phyloP scores from a whole-genome alignment of 2,888 invertebrate genomes.

The Eucera pruinosa region DNA sequence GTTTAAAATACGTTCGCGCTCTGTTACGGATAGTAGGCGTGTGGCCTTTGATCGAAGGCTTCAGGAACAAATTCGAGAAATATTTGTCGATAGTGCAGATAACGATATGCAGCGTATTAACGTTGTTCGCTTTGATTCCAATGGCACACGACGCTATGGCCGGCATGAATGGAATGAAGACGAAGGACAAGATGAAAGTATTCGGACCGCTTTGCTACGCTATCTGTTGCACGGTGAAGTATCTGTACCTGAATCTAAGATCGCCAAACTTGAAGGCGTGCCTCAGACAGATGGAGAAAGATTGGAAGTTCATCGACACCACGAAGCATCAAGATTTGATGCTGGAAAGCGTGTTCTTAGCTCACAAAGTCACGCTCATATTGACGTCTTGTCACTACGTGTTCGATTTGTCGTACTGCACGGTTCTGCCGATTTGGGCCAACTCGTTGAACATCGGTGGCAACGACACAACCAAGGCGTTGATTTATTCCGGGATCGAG shows the following conservation, averaged over 20 bases:
- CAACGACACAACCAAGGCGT: conserved; percentile 60
- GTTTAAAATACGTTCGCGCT: conserved; percentile 69
- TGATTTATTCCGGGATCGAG: conserved; percentile 66
- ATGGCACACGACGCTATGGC: too few species aligned
- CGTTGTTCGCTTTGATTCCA: too few species aligned
- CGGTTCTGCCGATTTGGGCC: conserved; percentile 41
- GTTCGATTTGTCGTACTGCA: conserved; percentile 56
- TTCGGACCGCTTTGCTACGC: conserved; percentile 69
- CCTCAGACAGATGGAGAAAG: conserved; percentile 66
- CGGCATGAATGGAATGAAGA: too few species aligned
- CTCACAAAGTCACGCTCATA: conserved; percentile 57
- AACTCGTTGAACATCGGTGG: neutral
- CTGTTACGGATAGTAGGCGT: conserved; percentile 69
- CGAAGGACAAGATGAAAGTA: conserved; percentile 55
- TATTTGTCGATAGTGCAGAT: neutral
- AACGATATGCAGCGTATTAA: too few species aligned
- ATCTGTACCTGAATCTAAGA: conserved; percentile 56
- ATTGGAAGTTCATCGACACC: conserved; percentile 60
- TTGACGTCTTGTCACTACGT: conserved; percentile 58
- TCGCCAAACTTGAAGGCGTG: conserved; percentile 39
- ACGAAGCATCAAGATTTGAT: conserved; percentile 62
- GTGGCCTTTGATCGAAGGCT: conserved; percentile 57
- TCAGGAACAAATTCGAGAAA: neutral
- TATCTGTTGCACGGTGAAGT: conserved; percentile 68
- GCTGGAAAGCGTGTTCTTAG: conserved; percentile 62